Conservation (phyloP, 2,113 vertebrate species). For the Tychaedon coryphoeus region DNA sequence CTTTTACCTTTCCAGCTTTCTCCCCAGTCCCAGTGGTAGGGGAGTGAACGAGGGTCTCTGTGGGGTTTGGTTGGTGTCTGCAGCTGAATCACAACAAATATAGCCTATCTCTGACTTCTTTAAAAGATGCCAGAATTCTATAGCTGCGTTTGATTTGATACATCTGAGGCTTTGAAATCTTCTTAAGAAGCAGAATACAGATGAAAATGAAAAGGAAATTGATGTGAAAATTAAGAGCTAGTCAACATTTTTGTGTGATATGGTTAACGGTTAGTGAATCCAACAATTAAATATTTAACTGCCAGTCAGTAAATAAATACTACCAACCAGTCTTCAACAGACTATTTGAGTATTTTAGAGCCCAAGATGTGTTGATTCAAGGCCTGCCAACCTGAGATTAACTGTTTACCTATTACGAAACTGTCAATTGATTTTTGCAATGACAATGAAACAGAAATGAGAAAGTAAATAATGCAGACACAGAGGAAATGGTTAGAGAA, state of each 20-base stretch:
- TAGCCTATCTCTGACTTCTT: background rate
- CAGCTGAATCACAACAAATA: background rate
- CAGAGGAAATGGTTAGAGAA: background rate
- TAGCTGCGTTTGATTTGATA: background rate
- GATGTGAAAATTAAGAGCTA: background rate
- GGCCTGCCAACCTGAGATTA: slow-evolving; percentile 8
- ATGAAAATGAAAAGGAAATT: background rate
- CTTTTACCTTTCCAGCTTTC: background rate
- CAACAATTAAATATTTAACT: slow-evolving; percentile 29
- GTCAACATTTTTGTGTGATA: background rate
- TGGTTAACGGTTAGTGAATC: background rate
- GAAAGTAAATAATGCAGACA: background rate
- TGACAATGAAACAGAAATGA: background rate
- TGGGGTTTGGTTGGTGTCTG: background rate
- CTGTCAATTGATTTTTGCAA: slow-evolving; percentile 7
- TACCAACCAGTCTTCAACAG: background rate
- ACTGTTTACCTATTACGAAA: slow-evolving; percentile 30
- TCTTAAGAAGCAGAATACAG: background rate
- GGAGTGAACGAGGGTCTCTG: fast-evolving
- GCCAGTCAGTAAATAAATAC: slow-evolving; percentile 1
- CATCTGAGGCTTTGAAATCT: background rate
- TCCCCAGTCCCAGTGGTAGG: fast-evolving
- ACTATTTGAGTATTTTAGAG: background rate
- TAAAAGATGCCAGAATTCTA: background rate
- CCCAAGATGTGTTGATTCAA: background rate